Conservation (phyloP, 2,113 vertebrate species). For the Gnathonemus echidnorhynchus region DNA sequence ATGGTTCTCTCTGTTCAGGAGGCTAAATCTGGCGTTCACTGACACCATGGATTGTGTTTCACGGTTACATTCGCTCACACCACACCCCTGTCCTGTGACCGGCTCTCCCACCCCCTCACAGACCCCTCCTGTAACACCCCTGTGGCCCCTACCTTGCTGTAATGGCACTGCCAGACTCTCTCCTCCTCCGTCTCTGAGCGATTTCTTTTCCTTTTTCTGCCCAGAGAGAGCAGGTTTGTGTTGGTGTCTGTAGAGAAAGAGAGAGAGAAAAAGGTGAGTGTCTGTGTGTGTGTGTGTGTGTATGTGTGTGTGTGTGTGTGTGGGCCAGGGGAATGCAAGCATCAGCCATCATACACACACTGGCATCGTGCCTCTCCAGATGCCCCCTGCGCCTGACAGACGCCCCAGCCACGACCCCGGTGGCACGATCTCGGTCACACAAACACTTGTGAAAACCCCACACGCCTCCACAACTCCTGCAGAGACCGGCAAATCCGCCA, state of each 20-base stretch:
- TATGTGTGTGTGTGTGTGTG: background rate
- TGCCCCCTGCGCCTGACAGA: background rate
- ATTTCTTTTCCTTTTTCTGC: slow-evolving; percentile 57
- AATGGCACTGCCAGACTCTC: slow-evolving; percentile 45
- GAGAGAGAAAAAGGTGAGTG: background rate
- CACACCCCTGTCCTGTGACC: background rate
- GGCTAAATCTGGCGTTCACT: background rate
- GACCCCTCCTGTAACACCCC: background rate
- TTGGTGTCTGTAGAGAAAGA: slow-evolving; percentile 25
- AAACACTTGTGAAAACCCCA: background rate
- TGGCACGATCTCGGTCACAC: background rate
- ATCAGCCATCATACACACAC: background rate
- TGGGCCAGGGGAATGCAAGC: background rate
- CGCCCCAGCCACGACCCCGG: background rate
- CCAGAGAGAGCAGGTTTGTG: slow-evolving; percentile 21
- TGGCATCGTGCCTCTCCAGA: background rate
- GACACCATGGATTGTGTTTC: background rate
- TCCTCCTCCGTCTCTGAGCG: slow-evolving; percentile 45
- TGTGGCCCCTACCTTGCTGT: slow-evolving; percentile 43
- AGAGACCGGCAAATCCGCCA: background rate
- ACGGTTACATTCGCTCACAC: background rate
- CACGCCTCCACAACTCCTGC: background rate
- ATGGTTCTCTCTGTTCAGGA: background rate
- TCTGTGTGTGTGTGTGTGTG: background rate
- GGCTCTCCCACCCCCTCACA: background rate